These are phyloP conservation scores for Aeoliscus strigatus DNA, from an alignment of 2,797 vertebrate genomes.

Conservation along the genomic window DNA sequence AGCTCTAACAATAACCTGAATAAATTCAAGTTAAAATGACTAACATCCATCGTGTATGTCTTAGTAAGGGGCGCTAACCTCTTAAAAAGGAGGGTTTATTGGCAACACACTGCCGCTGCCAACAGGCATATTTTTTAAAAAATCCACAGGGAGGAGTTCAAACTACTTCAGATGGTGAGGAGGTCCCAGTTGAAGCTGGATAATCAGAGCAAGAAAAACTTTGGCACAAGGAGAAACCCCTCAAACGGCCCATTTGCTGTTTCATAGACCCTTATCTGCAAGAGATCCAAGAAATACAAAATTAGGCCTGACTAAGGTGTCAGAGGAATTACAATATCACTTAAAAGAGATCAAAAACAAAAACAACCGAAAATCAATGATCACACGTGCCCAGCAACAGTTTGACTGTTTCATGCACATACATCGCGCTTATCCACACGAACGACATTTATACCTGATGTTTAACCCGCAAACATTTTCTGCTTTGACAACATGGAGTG, in stretches of 20 bases:
- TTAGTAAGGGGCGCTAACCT: too few relatives aligned
- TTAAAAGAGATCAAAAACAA: too few relatives aligned
- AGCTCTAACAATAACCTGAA: too few relatives aligned
- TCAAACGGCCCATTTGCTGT: background rate
- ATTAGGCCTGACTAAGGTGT: background rate
- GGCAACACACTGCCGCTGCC: too few relatives aligned
- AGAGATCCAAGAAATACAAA: background rate
- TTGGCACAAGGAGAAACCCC: slow-evolving; percentile 26
- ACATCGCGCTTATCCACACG: too few relatives aligned
- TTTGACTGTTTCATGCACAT: too few relatives aligned
- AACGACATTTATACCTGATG: too few relatives aligned
- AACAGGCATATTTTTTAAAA: slow-evolving; percentile 42
- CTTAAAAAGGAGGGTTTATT: too few relatives aligned
- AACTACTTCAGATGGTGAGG: slow-evolving; percentile 28
- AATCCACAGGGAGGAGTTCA: slow-evolving; percentile 26
- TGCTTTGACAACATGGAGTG: slow-evolving; percentile 9
- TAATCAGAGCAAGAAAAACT: slow-evolving; percentile 36
- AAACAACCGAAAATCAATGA: too few relatives aligned
- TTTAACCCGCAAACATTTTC: slow-evolving; percentile 13
- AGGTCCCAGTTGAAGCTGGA: slow-evolving; percentile 26
- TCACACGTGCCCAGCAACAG: too few relatives aligned
- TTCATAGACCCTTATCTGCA: background rate
- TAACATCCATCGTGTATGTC: too few relatives aligned
- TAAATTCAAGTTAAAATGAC: too few relatives aligned
- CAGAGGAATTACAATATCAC: background rate